Base-by-base conservation (phyloP, 1,140 invertebrate genomes). In the Ips nitidus region DNA sequence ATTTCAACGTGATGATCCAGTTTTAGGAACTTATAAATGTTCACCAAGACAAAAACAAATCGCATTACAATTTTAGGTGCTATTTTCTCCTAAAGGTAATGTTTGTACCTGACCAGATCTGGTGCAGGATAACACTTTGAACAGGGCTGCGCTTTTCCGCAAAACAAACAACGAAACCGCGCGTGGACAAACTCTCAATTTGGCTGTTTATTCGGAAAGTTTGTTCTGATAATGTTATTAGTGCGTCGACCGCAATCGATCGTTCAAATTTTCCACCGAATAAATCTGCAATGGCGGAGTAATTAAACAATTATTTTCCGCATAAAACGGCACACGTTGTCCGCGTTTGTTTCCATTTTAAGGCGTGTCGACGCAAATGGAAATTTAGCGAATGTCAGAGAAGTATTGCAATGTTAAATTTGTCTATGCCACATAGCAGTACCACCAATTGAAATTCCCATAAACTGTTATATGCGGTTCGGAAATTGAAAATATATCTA, bases 251-350 rank as follows among this genome's bases (percentile, higher is more conserved):
- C 61, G 42, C 61, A 52, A 52, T 41, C 61, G 45, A 63, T 63
- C 61, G 50, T 42, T 63, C 61, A 63, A 63, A 63, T 52, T 52
- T 63, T 52, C 50, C 37, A 52, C 8, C 47, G 42, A 43, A 52
- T 63, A 63, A 63, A 63, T 63, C 52, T 39, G 42, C 61, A 63
- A 52, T 41, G 61, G 52, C 61, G 39, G 61, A 45, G 50, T 63
- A 52, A 63, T 63, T 63, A 63, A 63, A 52, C 61, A 63, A 63
- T 63, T 52, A 63, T 52, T 63, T 63, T 63, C n/a, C 61, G 37
- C 45, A 63, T 63, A 63, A 52, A 63, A 63, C 37, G 37, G 41
- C 4, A n/a, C 45, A 4, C n/a, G 8, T 37, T 63, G 61, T 63
- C 45, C 6, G 41, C 59, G 59, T 61, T 61, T 61, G 47, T 61